These are phyloP conservation scores for Auanema freiburgensis DNA, from an alignment of 2,888 invertebrate genomes.

Conservation along the genomic window DNA sequence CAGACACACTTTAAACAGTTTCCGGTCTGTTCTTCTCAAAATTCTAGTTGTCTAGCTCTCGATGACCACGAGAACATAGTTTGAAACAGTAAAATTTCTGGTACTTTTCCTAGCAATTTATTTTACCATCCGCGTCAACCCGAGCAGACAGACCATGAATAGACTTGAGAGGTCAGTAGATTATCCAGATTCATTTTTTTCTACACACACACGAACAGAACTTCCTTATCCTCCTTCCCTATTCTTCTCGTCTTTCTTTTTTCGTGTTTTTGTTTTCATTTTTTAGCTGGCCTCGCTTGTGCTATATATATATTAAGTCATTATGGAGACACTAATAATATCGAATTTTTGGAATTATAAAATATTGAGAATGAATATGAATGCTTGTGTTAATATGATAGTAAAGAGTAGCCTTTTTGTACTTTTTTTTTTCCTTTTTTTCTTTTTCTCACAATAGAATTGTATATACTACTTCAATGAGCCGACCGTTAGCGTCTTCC, in stretches of 20 bases:
- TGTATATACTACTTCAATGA: background rate
- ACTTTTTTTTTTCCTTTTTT: constrained; percentile 8
- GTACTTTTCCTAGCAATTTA: no score
- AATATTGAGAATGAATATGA: constrained; percentile 3
- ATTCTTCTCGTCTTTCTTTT: constrained; percentile 7
- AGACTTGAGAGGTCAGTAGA: no score
- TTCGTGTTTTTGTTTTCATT: constrained; percentile 6
- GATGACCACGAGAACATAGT: no score
- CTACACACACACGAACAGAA: background rate
- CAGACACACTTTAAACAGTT: background rate
- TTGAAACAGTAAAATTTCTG: no score
- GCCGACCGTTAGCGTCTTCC: background rate
- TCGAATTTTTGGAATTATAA: constrained; percentile 6
- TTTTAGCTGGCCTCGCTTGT: constrained; percentile 3
- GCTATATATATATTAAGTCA: constrained; percentile 5
- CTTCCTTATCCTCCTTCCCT: constrained; percentile 1
- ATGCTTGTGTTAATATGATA: no score
- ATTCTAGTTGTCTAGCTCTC: background rate
- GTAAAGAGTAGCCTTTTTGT: constrained; percentile 1
- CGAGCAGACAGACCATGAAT: background rate
- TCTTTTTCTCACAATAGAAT: background rate
- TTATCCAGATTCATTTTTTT: background rate
- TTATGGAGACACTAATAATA: background rate
- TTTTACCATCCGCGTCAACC: background rate
- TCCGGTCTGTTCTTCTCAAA: constrained; percentile 4